A percentile compares a stretch with the other conserved stretches of the same genome.
These are phyloP conservation scores for Acanthiza pusilla DNA, from an alignment of 2,797 vertebrate species.

Conservation along the genomic window DNA sequence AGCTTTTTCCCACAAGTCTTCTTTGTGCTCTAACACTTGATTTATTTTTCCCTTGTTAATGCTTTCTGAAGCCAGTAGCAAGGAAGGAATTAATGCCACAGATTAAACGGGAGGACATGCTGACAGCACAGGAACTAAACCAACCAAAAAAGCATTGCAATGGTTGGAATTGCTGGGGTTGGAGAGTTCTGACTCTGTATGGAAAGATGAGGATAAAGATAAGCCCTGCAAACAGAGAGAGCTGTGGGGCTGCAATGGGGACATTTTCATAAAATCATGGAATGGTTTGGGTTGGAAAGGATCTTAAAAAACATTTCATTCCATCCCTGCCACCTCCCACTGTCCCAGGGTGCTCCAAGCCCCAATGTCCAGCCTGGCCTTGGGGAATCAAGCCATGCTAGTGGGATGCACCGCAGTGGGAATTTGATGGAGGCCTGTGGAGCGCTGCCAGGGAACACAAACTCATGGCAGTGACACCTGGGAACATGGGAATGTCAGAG, in stretches of 20 bases:
- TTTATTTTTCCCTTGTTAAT: slow-evolving; percentile 60
- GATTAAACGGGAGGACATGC: slow-evolving; percentile 23
- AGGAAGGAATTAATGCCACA: slow-evolving; percentile 45
- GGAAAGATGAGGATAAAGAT: not conserved
- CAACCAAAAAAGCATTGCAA: not conserved
- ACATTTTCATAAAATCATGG: not conserved
- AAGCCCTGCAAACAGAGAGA: not conserved
- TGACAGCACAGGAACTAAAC: slow-evolving; percentile 55
- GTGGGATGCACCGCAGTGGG: fast-evolving
- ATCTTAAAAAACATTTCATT: too few relatives aligned
- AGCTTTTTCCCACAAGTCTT: slow-evolving; percentile 60
- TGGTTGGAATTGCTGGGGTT: not conserved
- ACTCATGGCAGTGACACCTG: fast-evolving
- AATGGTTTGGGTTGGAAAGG: not conserved
- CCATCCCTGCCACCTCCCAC: too few relatives aligned
- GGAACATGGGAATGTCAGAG: not conserved
- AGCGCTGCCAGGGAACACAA: not conserved
- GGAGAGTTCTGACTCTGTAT: not conserved
- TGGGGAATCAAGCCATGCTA: not conserved
- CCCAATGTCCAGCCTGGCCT: not conserved
- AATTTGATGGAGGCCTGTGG: not conserved
- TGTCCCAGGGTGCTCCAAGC: not conserved
- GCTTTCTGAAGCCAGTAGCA: slow-evolving; percentile 58
- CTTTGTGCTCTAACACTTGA: slow-evolving; percentile 57
- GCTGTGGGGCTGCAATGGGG: not conserved